Base-by-base conservation (phyloP, 1,140 invertebrate genomes). In the Lerema accius region DNA sequence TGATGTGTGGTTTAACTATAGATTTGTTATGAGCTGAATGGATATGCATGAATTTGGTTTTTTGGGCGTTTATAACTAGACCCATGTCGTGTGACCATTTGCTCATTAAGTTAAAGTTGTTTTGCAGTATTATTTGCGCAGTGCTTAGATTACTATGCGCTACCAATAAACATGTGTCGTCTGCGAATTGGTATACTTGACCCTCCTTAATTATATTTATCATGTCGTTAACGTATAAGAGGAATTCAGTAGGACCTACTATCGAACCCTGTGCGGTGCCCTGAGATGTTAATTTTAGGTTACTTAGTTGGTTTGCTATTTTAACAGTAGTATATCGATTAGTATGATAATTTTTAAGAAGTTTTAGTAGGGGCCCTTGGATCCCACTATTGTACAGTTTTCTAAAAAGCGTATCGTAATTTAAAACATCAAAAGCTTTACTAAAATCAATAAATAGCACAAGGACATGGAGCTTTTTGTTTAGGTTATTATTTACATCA, bases 61-160 rank as follows among this genome's bases (percentile, higher is more conserved):
- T 65, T 19, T 0, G n/a, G n/a, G 50, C 19, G n/a, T 70, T 73
- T 0, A 73, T 14, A 23, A 63, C 51, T 4, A 73, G 45, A 13
- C 65, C 67, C 10, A 14, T 28, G 16, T 73, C 65, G 46, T 75
- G 69, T 46, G 62, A 75, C 72, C 72, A 71, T 49, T 60, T 66
- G 17, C n/a, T 13, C 5, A 69, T 23, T 32, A n/a, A n/a, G n/a
- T n/a, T n/a, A n/a, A n/a, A n/a, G n/a, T n/a, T n/a, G n/a, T n/a
- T n/a, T n/a, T n/a, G n/a, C n/a, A n/a, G n/a, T n/a, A n/a, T n/a
- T n/a, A n/a, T n/a, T n/a, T n/a, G n/a, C n/a, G n/a, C n/a, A n/a
- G n/a, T n/a, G n/a, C n/a, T n/a, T n/a, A n/a, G n/a, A n/a, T n/a
- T n/a, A n/a, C n/a, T n/a, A n/a, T n/a, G n/a, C n/a, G n/a, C n/a